A percentile compares a stretch with the other conserved stretches of the same genome.
phyloP scores from a whole-genome alignment of 2,888 invertebrate genomes.

The Sinhomidia bicolor region DNA sequence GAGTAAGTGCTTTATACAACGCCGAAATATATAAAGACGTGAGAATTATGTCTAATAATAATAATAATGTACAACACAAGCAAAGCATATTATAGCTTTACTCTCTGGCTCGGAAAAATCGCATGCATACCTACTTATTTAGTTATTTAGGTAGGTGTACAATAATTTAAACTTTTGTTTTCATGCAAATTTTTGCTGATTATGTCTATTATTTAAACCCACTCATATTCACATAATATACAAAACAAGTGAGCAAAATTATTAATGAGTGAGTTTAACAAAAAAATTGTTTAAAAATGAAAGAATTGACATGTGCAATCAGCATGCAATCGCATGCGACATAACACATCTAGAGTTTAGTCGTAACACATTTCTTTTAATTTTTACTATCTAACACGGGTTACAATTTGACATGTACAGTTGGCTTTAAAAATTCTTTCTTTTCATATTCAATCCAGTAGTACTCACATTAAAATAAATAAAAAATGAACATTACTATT shows the following conservation, averaged over 20 bases:
- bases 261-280: neutral
- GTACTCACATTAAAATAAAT: no score
- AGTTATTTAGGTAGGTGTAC: no score
- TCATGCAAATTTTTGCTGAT: neutral
- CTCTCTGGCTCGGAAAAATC: no score
- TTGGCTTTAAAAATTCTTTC: no score
- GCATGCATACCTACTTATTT: no score
- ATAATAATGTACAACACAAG: no score
- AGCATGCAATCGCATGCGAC: constrained; percentile 19
- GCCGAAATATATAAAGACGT: neutral
- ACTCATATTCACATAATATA: neutral
- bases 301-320: constrained; percentile 38
- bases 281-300: neutral
- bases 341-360: neutral
- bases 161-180: neutral
- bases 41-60: neutral
- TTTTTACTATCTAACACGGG: neutral
- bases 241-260: neutral
- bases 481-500: constrained; percentile 13
- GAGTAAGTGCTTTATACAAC: neutral
- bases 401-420: neutral
- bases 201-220: neutral
- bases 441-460: no score
- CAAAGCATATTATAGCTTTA: no score
- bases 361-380: neutral